Conservation (phyloP, 2,113 vertebrate species). For the Dipodomys ordii region DNA sequence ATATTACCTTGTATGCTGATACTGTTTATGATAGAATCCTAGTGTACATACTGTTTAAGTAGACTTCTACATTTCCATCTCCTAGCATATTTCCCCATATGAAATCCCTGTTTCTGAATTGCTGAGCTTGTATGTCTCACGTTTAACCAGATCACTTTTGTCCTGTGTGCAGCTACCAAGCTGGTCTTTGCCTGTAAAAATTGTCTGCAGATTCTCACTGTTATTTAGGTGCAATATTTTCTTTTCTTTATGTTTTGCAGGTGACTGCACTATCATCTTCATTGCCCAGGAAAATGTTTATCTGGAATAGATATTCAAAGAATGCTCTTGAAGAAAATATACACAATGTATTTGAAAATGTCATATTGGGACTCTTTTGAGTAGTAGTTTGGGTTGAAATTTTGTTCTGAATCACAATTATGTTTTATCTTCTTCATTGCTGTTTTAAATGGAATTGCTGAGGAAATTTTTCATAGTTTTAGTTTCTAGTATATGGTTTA, state of each 20-base stretch:
- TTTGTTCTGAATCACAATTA: neutral
- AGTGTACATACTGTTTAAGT: neutral
- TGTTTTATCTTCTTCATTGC: neutral
- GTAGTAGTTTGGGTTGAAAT: neutral
- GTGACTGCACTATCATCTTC: neutral
- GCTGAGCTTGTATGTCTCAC: neutral
- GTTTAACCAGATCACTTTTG: neutral
- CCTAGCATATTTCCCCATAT: no score
- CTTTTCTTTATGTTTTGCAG: neutral
- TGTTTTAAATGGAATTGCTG: neutral
- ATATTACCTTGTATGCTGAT: neutral
- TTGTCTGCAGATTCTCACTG: neutral
- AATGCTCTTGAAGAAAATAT: neutral
- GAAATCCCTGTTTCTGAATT: neutral
- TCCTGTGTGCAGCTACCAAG: accelerated
- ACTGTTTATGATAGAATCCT: neutral
- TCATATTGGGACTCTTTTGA: neutral
- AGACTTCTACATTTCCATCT: no score
- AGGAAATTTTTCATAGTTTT: neutral
- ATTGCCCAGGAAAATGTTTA: neutral
- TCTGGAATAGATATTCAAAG: neutral
- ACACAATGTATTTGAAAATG: neutral
- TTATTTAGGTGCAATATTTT: neutral
- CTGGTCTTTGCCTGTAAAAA: neutral
- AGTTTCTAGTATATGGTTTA: neutral